Evolutionary conservation across 2,888 invertebrate genomes (phyloP).

Genomic region (Liopterus haemorrhoidalis): DNA sequence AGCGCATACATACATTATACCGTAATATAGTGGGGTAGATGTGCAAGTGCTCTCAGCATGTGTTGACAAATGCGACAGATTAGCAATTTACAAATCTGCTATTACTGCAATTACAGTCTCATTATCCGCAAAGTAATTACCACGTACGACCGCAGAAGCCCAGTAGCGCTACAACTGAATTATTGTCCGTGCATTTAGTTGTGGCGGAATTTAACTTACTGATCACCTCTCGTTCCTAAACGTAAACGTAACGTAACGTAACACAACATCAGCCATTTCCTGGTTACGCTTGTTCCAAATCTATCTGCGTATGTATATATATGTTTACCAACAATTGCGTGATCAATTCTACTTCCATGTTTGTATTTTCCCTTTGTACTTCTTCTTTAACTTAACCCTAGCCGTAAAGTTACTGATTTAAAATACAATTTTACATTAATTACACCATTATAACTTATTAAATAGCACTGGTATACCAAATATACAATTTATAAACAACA

Average conservation of each 20-base stretch:
- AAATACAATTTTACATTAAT: too few relatives aligned
- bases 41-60: conserved; percentile 11
- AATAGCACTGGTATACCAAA: too few relatives aligned
- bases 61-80: conserved; percentile 45
- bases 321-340: too few relatives aligned
- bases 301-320: background rate
- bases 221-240: background rate
- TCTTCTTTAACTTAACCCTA: too few relatives aligned
- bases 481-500: too few relatives aligned
- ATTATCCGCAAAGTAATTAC: conserved; percentile 48
- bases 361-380: too few relatives aligned
- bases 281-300: background rate
- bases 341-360: too few relatives aligned
- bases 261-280: background rate
- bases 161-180: too few relatives aligned
- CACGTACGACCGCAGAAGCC: conserved; percentile 32
- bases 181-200: too few relatives aligned
- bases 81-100: conserved; percentile 49
- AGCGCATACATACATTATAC: conserved; percentile 19
- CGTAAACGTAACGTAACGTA: background rate
- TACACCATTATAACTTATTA: too few relatives aligned
- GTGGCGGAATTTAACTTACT: too few relatives aligned
- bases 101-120: conserved; percentile 48
- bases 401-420: too few relatives aligned
- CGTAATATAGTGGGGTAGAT: conserved; percentile 9